A percentile compares a stretch with the other conserved stretches of the same genome.
phyloP scores from a whole-genome alignment of 1,140 invertebrate genomes.

The Leucophenga varia region DNA sequence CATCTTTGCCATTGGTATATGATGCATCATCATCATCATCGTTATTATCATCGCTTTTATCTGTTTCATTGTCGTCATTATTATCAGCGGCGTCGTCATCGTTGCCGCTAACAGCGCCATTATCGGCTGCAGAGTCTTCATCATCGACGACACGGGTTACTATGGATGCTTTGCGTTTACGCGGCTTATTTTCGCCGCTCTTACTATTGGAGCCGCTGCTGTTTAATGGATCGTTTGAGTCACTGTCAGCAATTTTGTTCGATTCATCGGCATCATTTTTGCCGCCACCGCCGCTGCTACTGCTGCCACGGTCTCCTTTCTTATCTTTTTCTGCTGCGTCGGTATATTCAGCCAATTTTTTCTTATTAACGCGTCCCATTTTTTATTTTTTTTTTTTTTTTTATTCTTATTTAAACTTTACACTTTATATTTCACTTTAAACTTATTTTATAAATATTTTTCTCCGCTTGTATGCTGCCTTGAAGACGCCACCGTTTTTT shows the following conservation, averaged over 20 bases:
- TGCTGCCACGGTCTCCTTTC: no score
- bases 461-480: no score
- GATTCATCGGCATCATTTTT: constrained; percentile 17
- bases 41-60: neutral
- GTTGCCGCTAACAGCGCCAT: neutral
- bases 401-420: neutral
- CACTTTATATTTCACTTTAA: no score
- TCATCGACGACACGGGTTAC: neutral
- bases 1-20: constrained; percentile 38
- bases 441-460: no score
- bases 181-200: neutral
- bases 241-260: no score
- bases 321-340: constrained; percentile 25
- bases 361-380: constrained; percentile 21
- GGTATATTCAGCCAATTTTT: constrained; percentile 23
- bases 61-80: no score
- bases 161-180: constrained; percentile 8
- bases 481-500: no score
- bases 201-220: constrained; percentile 5
- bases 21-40: constrained; percentile 33
- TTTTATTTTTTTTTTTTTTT: neutral
- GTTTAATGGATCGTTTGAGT: neutral
- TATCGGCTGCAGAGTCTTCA: neutral
- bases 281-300: neutral
- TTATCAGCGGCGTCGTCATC: constrained; percentile 16